Conservation (phyloP, 2,113 vertebrate species). For the Hemiscyllium ocellatum region DNA sequence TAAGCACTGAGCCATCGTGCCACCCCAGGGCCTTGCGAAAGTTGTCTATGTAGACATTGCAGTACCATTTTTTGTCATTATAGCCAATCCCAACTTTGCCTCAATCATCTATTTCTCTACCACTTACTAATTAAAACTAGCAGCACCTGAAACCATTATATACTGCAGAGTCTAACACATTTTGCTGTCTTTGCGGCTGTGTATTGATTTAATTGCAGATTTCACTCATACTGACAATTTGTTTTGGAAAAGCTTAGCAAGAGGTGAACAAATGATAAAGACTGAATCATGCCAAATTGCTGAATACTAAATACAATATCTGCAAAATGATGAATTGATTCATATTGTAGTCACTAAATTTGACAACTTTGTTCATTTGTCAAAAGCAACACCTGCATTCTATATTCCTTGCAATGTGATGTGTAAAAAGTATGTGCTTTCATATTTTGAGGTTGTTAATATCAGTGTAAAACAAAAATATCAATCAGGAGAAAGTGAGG, state of each 20-base stretch:
- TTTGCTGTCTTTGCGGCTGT: conserved; percentile 19
- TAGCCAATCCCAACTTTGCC: neutral
- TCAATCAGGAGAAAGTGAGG: too few relatives aligned
- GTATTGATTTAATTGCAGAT: conserved; percentile 2
- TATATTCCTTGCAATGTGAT: neutral
- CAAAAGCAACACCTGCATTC: neutral
- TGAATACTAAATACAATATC: neutral
- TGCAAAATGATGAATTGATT: neutral
- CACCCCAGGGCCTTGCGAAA: too few relatives aligned
- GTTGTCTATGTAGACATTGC: neutral
- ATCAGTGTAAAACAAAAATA: neutral
- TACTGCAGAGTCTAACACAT: neutral
- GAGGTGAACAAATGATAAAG: conserved; percentile 12
- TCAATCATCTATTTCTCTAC: neutral
- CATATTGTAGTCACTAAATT: neutral
- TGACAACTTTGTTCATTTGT: neutral
- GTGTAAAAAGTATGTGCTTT: neutral
- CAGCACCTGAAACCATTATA: neutral
- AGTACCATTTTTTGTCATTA: neutral
- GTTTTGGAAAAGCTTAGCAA: conserved; percentile 4
- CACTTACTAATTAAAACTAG: conserved; percentile 25
- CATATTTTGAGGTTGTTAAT: neutral
- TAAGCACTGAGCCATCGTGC: too few relatives aligned
- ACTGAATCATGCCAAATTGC: neutral
- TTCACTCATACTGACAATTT: neutral